These are phyloP conservation scores for Mystacides longicornis DNA, from an alignment of 2,888 invertebrate genomes.

Conservation along the genomic window DNA sequence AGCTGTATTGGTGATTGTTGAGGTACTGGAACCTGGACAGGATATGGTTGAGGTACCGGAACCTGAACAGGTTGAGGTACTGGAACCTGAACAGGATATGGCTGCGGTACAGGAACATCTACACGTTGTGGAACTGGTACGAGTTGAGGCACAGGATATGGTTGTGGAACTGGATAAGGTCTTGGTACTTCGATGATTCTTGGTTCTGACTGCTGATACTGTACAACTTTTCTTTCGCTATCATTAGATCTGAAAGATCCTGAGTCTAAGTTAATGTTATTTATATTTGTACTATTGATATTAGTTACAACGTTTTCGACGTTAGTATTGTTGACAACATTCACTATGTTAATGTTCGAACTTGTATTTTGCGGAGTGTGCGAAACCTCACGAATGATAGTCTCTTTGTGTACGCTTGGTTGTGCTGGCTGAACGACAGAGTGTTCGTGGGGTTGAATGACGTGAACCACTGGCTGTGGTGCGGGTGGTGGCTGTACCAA, in stretches of 20 bases:
- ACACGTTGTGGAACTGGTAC: not conserved
- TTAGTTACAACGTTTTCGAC: not conserved
- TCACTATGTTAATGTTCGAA: not conserved
- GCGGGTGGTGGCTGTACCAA: not conserved
- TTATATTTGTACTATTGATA: conserved; percentile 3
- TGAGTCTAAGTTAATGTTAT: not conserved
- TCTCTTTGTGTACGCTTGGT: not conserved
- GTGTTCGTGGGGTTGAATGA: not conserved
- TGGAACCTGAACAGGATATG: not conserved
- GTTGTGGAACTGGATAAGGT: not conserved
- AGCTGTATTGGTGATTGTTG: not conserved
- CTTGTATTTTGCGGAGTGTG: not conserved
- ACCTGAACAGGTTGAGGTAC: not conserved
- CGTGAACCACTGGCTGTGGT: not conserved
- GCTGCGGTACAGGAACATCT: not conserved
- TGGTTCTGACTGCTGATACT: not conserved
- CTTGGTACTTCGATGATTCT: not conserved
- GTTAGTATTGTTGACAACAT: conserved; percentile 3
- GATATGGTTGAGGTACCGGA: not conserved
- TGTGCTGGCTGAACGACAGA: not conserved
- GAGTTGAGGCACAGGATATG: not conserved
- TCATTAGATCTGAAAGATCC: no score
- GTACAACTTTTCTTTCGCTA: not conserved
- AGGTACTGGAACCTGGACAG: not conserved
- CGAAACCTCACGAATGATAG: not conserved